A percentile compares a stretch with the other conserved stretches of the same genome.
These are phyloP conservation scores for Cotesia glomerata DNA, from an alignment of 1,140 invertebrate species.

Conservation along the genomic window DNA sequence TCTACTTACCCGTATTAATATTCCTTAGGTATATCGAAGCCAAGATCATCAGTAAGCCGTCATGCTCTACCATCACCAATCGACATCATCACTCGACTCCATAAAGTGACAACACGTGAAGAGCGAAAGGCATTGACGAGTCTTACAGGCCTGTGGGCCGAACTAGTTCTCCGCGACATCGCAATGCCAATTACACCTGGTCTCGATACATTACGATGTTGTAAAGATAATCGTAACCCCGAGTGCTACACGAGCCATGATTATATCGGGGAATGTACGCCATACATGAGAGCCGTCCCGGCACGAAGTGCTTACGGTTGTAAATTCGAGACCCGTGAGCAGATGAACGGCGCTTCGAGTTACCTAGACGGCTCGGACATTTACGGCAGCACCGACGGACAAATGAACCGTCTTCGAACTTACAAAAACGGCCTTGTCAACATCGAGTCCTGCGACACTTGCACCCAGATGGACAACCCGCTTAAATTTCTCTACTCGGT, in stretches of 20 bases:
- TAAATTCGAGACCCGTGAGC: constrained; percentile 75
- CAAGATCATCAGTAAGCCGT: constrained; percentile 63
- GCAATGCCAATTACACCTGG: constrained; percentile 69
- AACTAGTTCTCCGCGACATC: constrained; percentile 80
- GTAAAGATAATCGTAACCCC: constrained; percentile 48
- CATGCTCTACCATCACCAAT: constrained; percentile 67
- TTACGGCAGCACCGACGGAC: constrained; percentile 79
- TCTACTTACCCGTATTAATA: background rate
- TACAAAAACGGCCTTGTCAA: constrained; percentile 78
- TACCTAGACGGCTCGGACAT: constrained; percentile 87
- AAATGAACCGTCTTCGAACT: constrained; percentile 72
- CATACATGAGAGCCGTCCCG: constrained; percentile 78
- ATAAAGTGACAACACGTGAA: constrained; percentile 46
- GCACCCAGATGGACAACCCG: constrained; percentile 53
- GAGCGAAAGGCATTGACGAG: constrained; percentile 78
- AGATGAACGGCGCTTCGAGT: constrained; percentile 87
- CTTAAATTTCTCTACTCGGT: constrained; percentile 73
- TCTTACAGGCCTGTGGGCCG: constrained; percentile 81
- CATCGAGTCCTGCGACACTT: constrained; percentile 68
- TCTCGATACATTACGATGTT: constrained; percentile 43
- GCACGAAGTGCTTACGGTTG: constrained; percentile 70
- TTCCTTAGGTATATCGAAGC: constrained; percentile 66
- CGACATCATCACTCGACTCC: constrained; percentile 58
- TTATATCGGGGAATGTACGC: constrained; percentile 64
- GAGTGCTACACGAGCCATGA: constrained; percentile 66